These are phyloP conservation scores for Pelochelys cantorii DNA, from an alignment of 2,797 vertebrate species.

Conservation along the genomic window DNA sequence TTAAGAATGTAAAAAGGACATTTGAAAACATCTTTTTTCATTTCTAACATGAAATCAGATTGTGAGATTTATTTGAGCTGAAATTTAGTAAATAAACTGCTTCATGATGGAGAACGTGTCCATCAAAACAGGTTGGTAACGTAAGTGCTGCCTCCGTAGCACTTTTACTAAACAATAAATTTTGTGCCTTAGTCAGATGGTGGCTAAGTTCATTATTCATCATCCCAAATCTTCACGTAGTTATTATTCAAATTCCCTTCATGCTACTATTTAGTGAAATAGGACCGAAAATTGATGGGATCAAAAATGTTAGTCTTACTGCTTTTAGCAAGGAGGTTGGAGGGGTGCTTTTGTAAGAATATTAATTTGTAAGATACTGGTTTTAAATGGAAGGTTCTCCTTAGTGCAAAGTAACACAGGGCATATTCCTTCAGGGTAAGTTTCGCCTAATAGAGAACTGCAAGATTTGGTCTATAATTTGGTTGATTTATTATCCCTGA, in stretches of 20 bases:
- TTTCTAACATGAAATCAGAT: constrained; percentile 27
- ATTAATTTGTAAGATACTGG: constrained; percentile 50
- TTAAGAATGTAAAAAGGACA: neutral
- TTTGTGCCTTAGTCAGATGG: constrained; percentile 59
- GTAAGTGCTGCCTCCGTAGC: constrained; percentile 13
- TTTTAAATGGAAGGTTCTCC: constrained; percentile 14
- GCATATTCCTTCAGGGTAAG: neutral
- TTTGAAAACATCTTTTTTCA: neutral
- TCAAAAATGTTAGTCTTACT: constrained; percentile 75
- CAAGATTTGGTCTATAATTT: constrained; percentile 22
- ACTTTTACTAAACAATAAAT: constrained; percentile 54
- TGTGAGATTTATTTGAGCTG: neutral
- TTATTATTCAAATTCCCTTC: constrained; percentile 48
- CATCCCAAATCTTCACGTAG: constrained; percentile 38
- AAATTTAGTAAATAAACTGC: constrained; percentile 37
- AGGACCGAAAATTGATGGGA: constrained; percentile 72
- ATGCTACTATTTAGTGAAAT: constrained; percentile 63
- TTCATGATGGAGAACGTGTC: neutral
- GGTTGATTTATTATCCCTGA: neutral
- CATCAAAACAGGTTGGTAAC: constrained; percentile 46
- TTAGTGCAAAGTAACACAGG: neutral
- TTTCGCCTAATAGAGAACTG: neutral
- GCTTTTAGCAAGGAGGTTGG: constrained; percentile 68
- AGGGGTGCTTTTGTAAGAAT: constrained; percentile 38
- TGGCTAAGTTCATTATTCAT: constrained; percentile 57